A percentile compares a stretch with the other conserved stretches of the same genome.
These are phyloP conservation scores for Myiopsitta monachus DNA, from an alignment of 2,113 vertebrate species.

Conservation along the genomic window DNA sequence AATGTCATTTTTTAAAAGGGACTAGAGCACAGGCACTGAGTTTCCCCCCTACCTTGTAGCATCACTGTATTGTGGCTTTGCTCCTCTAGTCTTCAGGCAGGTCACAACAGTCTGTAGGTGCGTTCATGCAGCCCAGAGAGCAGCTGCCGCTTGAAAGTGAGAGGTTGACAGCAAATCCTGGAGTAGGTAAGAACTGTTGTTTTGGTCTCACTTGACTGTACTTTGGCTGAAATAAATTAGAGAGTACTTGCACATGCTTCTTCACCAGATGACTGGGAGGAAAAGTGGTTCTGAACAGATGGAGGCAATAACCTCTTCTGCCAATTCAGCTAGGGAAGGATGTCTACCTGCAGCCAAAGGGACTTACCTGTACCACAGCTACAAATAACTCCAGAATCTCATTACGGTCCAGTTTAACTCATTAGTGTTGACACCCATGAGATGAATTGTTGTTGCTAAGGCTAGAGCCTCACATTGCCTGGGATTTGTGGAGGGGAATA, in stretches of 20 bases:
- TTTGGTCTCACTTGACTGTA: background rate
- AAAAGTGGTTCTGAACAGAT: background rate
- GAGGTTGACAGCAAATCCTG: background rate
- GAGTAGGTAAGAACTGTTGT: background rate
- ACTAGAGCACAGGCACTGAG: background rate
- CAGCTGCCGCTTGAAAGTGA: background rate
- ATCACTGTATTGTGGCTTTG: background rate
- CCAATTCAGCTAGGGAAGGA: background rate
- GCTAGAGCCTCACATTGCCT: background rate
- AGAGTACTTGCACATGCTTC: background rate
- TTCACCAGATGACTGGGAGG: background rate
- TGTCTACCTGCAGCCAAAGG: background rate
- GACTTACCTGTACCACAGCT: background rate
- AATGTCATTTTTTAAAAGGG: background rate
- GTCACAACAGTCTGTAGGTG: background rate
- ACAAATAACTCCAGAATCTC: background rate
- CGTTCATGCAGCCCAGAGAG: background rate
- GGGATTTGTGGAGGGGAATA: background rate
- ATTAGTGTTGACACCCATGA: background rate
- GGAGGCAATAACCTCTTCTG: slow-evolving; percentile 43
- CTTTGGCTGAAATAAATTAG: slow-evolving; percentile 26
- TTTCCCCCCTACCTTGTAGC: background rate
- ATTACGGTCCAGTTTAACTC: background rate
- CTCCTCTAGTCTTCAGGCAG: background rate
- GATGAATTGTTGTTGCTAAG: background rate